Base-by-base conservation (phyloP, 35 echinoderm and acorn worm species). In the Anneissia japonica region DNA sequence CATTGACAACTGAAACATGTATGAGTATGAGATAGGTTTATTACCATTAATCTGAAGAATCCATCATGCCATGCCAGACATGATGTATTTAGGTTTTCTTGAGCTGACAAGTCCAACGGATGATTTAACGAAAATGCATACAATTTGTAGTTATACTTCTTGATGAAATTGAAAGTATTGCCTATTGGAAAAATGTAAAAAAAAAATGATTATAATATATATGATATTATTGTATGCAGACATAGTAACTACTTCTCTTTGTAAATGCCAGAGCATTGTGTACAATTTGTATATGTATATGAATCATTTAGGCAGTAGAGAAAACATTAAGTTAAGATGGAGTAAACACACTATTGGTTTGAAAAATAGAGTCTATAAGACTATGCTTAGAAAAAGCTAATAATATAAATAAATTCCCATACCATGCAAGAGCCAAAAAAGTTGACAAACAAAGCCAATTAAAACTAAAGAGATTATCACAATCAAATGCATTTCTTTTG, bases 341-440 rank as follows among this genome's bases (percentile, higher is more conserved):
- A n/a, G n/a, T n/a, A n/a, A n/a, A n/a, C n/a, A n/a, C n/a, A n/a
- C n/a, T n/a, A n/a, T n/a, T n/a, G n/a, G n/a, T n/a, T n/a, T n/a
- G n/a, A n/a, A n/a, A n/a, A n/a, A n/a, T n/a, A n/a, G n/a, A n/a
- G n/a, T n/a, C n/a, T n/a, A n/a, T n/a, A n/a, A n/a, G n/a, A n/a
- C n/a, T n/a, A 64, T 14, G 51, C 28, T 28, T 4, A 23, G 11
- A 83, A 45, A 83, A 28, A 35, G 30, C 7, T 45, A 19, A 0
- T 31, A 12, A 19, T 16, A 12, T 35, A n/a, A 30, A 16, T 16
- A 85, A 0, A 11, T 32, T 33, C 14, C 33, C 83, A 81, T 41
- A 94, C 93, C 93, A 88, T 94, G 93, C n/a, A 91, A 46, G 40
- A 79, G 36, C 0, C 74, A 29, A 77, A 91, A 94, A n/a, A 87